Evolutionary conservation across 2,888 invertebrate genomes (phyloP).

Genomic region (Phanerotoma sp.): DNA sequence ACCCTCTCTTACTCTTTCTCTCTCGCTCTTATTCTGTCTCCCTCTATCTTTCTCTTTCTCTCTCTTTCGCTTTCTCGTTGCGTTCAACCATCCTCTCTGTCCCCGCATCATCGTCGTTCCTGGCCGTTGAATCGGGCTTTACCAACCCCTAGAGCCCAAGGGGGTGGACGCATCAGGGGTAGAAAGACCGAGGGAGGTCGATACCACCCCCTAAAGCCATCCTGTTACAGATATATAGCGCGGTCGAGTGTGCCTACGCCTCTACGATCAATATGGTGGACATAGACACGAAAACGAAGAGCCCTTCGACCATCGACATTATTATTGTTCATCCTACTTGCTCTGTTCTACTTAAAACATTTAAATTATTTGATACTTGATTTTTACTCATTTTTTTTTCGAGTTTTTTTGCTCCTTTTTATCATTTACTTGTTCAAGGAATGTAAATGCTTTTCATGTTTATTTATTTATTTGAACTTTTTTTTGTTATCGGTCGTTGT

Average conservation of each 20-base stretch:
- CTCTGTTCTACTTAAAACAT: neutral
- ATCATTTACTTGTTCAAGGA: neutral
- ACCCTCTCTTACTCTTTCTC: constrained; percentile 41
- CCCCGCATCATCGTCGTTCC: constrained; percentile 19
- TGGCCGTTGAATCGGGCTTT: constrained; percentile 7
- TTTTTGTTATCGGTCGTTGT: no score
- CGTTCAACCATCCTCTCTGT: constrained; percentile 6
- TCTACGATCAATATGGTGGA: constrained; percentile 57
- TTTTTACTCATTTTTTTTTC: constrained; percentile 1
- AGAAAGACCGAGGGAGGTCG: constrained; percentile 21
- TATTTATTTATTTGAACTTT: no score
- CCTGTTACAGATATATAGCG: constrained; percentile 31
- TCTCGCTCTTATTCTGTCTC: constrained; percentile 45
- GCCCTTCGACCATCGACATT: constrained; percentile 24
- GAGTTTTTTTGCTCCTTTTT: neutral
- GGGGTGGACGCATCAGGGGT: constrained; percentile 10
- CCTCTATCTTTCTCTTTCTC: constrained; percentile 50
- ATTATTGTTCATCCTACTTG: constrained; percentile 14
- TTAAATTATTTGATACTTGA: neutral
- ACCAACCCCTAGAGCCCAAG: constrained; percentile 11
- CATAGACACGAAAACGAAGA: constrained; percentile 43
- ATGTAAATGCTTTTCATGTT: neutral
- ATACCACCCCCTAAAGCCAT: constrained; percentile 31
- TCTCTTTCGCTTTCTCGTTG: constrained; percentile 9
- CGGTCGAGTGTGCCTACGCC: constrained; percentile 43